Evolutionary conservation across 2,113 vertebrate genomes (phyloP).

Genomic region (Zosterops lateralis): DNA sequence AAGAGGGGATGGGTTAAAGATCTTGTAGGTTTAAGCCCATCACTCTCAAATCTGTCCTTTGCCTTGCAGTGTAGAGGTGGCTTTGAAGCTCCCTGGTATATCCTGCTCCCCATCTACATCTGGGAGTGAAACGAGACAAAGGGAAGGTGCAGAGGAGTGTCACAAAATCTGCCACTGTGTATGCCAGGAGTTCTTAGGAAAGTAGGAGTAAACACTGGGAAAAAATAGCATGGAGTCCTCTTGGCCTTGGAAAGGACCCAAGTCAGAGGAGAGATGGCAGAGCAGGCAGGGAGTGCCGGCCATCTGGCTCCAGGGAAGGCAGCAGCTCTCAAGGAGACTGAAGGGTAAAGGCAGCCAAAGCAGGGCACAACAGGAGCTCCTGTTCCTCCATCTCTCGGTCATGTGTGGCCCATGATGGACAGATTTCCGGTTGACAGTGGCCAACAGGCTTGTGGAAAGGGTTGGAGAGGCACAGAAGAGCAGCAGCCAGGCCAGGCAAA

Average conservation of each 20-base stretch:
- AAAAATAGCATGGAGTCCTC: constrained; percentile 4
- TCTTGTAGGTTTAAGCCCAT: background rate
- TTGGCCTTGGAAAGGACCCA: constrained; percentile 11
- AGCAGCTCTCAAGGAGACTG: background rate
- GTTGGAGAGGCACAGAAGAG: background rate
- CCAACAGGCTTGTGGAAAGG: background rate
- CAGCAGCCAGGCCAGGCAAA: background rate
- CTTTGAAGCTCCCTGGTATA: background rate
- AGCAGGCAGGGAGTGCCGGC: background rate
- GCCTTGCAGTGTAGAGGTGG: background rate
- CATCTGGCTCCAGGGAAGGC: constrained; percentile 15
- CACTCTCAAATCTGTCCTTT: background rate
- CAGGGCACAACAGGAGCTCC: background rate
- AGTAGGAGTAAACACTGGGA: background rate
- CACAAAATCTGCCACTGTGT: background rate
- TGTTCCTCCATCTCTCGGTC: background rate
- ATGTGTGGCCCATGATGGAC: accelerated
- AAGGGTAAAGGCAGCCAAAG: background rate
- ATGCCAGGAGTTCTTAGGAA: background rate
- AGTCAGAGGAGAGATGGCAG: background rate
- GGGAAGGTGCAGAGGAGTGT: background rate
- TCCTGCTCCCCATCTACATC: background rate
- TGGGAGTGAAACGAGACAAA: background rate
- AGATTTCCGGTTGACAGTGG: background rate
- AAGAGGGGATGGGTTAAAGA: background rate